Percentiles rank a stretch among this genome's conserved stretches.
phyloP scores from a whole-genome alignment of 2,113 vertebrate genomes.

The Tonatia bakeri region DNA sequence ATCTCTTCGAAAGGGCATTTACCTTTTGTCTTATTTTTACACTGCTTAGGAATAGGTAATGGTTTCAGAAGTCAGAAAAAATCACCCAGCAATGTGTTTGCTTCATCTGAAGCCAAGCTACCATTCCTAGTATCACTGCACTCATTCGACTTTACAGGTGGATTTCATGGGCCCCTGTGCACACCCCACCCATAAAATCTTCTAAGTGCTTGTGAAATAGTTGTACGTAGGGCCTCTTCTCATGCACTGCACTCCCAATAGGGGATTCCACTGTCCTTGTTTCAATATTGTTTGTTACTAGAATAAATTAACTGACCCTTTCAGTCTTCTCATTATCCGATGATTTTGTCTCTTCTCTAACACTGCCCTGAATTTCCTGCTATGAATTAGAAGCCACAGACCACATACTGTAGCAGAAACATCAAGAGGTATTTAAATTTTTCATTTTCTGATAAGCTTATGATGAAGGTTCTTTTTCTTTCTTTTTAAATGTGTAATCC shows the following conservation, averaged over 20 bases:
- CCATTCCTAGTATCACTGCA: background rate
- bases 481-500: background rate
- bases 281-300: background rate
- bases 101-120: background rate
- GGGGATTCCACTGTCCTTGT: rapidly evolving
- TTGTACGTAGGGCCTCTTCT: no score
- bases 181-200: background rate
- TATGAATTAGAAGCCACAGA: background rate
- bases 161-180: background rate
- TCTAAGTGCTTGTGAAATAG: background rate
- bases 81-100: background rate
- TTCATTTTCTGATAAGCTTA: background rate
- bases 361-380: no score
- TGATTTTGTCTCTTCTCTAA: background rate
- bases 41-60: background rate
- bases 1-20: background rate
- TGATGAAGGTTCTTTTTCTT: background rate
- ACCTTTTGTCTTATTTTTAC: background rate
- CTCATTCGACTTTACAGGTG: background rate
- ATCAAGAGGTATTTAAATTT: background rate
- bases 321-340: background rate
- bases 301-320: background rate
- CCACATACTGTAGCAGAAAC: background rate
- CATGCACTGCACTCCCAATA: background rate
- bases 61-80: background rate